Conservation (phyloP, 2,888 invertebrate species). For the Cylindroiulus punctatus region DNA sequence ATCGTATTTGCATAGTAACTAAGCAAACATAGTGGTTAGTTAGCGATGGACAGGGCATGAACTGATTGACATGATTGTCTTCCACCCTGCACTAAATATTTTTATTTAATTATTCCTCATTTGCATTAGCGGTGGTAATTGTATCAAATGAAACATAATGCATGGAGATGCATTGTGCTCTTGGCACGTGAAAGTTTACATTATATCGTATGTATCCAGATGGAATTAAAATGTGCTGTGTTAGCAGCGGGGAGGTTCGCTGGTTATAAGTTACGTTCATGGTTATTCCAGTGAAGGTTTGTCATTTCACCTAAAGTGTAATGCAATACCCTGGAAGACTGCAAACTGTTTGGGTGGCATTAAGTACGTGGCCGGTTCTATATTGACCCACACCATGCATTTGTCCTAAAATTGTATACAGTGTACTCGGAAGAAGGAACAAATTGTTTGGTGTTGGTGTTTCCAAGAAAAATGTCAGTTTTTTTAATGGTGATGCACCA, state of each 20-base stretch:
- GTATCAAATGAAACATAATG: background rate
- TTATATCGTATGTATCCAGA: slow-evolving; percentile 20
- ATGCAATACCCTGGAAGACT: background rate
- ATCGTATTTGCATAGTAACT: background rate
- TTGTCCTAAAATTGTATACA: background rate
- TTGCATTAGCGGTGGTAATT: background rate
- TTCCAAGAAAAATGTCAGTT: background rate
- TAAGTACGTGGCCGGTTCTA: background rate
- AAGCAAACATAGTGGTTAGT: background rate
- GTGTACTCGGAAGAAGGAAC: background rate
- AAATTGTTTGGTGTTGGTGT: background rate
- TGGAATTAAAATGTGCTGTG: slow-evolving; percentile 33
- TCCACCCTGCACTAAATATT: background rate
- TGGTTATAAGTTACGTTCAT: background rate
- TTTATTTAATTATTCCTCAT: background rate
- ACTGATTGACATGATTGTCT: background rate
- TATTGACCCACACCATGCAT: background rate
- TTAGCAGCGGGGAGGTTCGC: background rate
- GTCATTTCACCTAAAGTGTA: slow-evolving; percentile 21
- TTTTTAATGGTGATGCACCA: too few species aligned
- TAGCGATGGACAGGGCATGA: background rate
- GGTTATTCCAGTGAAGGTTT: background rate
- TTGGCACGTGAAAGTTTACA: background rate
- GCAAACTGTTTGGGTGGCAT: slow-evolving; percentile 40
- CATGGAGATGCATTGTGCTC: background rate